Evolutionary conservation across 2,888 invertebrate genomes (phyloP).

Genomic region (Epicampocera succincta): DNA sequence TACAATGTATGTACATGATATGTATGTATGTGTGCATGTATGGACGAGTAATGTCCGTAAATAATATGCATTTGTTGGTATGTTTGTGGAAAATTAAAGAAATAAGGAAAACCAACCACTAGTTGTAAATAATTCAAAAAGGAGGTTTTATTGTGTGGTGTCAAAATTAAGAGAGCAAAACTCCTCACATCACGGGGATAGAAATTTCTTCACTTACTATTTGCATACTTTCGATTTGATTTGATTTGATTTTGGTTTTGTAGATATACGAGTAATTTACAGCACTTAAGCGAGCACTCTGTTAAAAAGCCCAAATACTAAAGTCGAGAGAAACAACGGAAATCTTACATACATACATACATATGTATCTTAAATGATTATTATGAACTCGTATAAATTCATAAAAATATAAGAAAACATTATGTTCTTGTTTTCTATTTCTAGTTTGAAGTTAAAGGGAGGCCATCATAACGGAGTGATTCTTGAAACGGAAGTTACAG

Average conservation of each 20-base stretch:
- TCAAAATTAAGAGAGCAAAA: too few species aligned
- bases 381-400: slow-evolving; percentile 11
- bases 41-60: too few species aligned
- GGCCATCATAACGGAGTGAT: slow-evolving; percentile 2
- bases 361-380: neutral
- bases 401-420: too few species aligned
- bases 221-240: too few species aligned
- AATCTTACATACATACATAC: neutral
- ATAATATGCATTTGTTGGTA: too few species aligned
- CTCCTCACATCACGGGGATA: too few species aligned
- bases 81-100: neutral
- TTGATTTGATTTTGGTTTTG: too few species aligned
- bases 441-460: slow-evolving; percentile 47
- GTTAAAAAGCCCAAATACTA: neutral
- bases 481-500: slow-evolving; percentile 45
- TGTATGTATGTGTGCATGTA: neutral
- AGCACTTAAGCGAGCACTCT: neutral
- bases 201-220: too few species aligned
- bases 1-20: neutral
- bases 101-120: slow-evolving; percentile 40
- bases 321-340: neutral
- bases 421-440: neutral
- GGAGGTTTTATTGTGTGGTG: too few species aligned
- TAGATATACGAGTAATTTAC: too few species aligned
- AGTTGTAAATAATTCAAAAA: too few species aligned